A percentile compares a stretch with the other conserved stretches of the same genome.
Evolutionary conservation across 2,113 vertebrate species (phyloP).

Genomic region (Spizaetus ornatus): DNA sequence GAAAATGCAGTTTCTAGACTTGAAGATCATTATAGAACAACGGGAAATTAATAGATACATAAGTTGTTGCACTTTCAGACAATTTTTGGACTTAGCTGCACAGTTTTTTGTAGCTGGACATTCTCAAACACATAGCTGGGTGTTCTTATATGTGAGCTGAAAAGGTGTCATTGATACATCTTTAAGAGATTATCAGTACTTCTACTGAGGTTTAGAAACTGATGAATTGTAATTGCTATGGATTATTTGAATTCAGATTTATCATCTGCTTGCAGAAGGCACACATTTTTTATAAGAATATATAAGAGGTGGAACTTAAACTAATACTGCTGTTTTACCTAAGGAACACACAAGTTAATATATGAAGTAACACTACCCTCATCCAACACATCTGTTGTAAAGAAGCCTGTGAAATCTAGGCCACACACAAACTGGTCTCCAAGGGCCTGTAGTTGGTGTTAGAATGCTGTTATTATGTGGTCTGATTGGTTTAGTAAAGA

Average conservation of each 20-base stretch:
- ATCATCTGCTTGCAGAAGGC: background rate
- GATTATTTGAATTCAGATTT: background rate
- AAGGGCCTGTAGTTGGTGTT: slow-evolving; percentile 62
- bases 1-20: background rate
- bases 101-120: background rate
- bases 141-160: background rate
- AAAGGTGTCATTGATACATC: background rate
- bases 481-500: slow-evolving; percentile 67
- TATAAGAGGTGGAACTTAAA: slow-evolving; percentile 17
- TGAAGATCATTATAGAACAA: background rate
- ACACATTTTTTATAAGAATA: background rate
- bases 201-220: background rate
- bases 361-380: slow-evolving; percentile 68
- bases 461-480: slow-evolving; percentile 73
- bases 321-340: slow-evolving; percentile 7
- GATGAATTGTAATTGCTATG: background rate
- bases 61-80: background rate
- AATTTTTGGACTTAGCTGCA: background rate
- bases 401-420: slow-evolving; percentile 66
- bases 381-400: slow-evolving; percentile 72
- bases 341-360: slow-evolving; percentile 57
- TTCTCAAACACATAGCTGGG: background rate
- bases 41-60: background rate
- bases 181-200: background rate
- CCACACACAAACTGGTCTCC: slow-evolving; percentile 74